Conservation (phyloP, 2,113 vertebrate species). For the Noctilio leporinus region DNA sequence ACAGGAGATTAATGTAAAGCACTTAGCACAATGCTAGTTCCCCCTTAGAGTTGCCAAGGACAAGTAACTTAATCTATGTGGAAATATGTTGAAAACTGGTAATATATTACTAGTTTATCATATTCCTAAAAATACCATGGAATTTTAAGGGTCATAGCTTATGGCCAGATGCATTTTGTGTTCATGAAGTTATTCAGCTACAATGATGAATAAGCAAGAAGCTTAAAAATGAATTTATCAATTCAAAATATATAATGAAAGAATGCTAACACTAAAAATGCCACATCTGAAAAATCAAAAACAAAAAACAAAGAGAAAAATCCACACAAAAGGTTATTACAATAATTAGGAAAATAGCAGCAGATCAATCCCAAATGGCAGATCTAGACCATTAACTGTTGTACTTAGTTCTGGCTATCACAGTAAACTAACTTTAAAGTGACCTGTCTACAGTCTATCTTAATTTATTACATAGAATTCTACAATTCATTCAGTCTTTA, state of each 20-base stretch:
- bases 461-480: not conserved
- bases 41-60: not conserved
- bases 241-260: not conserved
- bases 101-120: not conserved
- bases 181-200: not conserved
- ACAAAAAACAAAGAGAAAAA: not conserved
- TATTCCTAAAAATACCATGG: not conserved
- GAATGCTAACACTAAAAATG: not conserved
- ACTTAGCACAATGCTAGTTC: not conserved
- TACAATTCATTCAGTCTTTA: not conserved
- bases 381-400: not conserved
- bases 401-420: not conserved
- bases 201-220: not conserved
- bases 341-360: not conserved
- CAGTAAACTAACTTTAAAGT: not conserved
- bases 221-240: not conserved
- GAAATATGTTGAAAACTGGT: not conserved
- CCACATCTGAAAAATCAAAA: not conserved
- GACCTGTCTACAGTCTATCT: not conserved
- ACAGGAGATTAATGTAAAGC: not conserved
- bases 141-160: not conserved
- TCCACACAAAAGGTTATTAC: not conserved
- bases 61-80: not conserved
- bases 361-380: not conserved
- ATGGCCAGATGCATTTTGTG: not conserved